Base-by-base conservation (phyloP, 2,888 invertebrate species). In the Rhimphoctona megacephalus region DNA sequence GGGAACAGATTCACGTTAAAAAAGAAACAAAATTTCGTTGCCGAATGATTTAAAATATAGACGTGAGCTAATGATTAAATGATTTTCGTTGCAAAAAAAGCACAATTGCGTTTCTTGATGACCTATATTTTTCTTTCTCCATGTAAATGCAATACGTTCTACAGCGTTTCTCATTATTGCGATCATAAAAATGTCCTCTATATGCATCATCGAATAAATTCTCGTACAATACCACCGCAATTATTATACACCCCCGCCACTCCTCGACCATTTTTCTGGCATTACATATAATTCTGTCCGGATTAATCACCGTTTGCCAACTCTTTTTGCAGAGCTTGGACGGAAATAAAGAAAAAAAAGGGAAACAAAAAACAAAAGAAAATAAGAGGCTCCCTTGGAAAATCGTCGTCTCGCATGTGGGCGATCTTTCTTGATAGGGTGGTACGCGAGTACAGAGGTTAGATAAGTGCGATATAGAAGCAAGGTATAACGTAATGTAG, bases 381-480 rank as follows among this genome's bases (percentile, higher is more conserved):
- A 39, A 25, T 43, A 33, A 46, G 64, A n/a, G 39, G 57, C 43
- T 79, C 57, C n/a, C 30, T 67, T 33, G 67, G 72, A 70, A 83
- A 85, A 83, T 85, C 76, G 83, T 83, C 85, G 83, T 85, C 54
- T 85, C 79, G 83, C 85, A 85, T 85, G 85, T 83, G 69, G 74
- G 43, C 70, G 83, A 80, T 80, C 72, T 64, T 70, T 76, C 76
- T 76, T 79, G 85, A 85, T 83, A 85, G 49, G 72, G 64, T 30
- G n/a, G 77, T 52, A 49, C 67, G 49, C 43, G 52, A 57, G 79
- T 79, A 70, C 79, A 72, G 72, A 80, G 80, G 80, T 80, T 57
- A 74, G 82, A 85, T 82, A 77, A 70, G 70, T 80, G 49, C 72
- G 43, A 46, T 49, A 49, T 57, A 30, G 39, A 49, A 52, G 25